Evolutionary conservation across 2,888 invertebrate species (phyloP).

Genomic region (Anthrax anthrax): DNA sequence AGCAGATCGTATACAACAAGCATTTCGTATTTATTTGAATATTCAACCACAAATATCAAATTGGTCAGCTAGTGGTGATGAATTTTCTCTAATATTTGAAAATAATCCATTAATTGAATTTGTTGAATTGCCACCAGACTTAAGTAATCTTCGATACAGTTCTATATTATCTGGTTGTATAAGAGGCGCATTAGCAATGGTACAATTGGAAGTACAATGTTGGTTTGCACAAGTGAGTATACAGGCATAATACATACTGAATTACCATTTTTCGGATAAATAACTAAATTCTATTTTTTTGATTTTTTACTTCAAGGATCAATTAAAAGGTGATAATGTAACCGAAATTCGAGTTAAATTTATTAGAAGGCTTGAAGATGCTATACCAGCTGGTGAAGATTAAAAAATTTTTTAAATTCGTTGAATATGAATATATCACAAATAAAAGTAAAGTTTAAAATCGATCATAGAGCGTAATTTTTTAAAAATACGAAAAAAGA

Average conservation of each 20-base stretch:
- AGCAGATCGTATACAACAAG: conserved; percentile 83
- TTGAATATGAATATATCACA: too few relatives aligned
- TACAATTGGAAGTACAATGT: conserved; percentile 88
- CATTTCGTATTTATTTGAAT: conserved; percentile 68
- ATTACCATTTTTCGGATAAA: neutral
- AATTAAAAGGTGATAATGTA: conserved; percentile 81
- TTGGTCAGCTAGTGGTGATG: conserved; percentile 89
- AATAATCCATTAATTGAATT: conserved; percentile 93
- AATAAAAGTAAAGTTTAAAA: too few relatives aligned
- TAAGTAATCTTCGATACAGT: conserved; percentile 74
- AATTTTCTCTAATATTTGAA: conserved; percentile 92
- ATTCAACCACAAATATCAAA: conserved; percentile 86
- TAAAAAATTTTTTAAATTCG: too few relatives aligned
- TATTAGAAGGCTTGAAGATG: conserved; percentile 88
- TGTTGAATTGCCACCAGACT: conserved; percentile 84
- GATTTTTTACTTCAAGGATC: conserved; percentile 51
- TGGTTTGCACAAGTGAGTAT: conserved; percentile 69
- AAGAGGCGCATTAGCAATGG: conserved; percentile 96
- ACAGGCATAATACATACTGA: too few relatives aligned
- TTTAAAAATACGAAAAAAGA: too few relatives aligned
- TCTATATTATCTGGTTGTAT: conserved; percentile 83
- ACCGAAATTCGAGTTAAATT: conserved; percentile 94
- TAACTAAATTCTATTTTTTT: too few relatives aligned
- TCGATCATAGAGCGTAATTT: too few relatives aligned
- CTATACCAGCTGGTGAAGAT: conserved; percentile 96